Percentiles rank a stretch among this genome's conserved stretches.
These are phyloP conservation scores for Apis florea DNA, from an alignment of 1,140 invertebrate species.

Conservation along the genomic window DNA sequence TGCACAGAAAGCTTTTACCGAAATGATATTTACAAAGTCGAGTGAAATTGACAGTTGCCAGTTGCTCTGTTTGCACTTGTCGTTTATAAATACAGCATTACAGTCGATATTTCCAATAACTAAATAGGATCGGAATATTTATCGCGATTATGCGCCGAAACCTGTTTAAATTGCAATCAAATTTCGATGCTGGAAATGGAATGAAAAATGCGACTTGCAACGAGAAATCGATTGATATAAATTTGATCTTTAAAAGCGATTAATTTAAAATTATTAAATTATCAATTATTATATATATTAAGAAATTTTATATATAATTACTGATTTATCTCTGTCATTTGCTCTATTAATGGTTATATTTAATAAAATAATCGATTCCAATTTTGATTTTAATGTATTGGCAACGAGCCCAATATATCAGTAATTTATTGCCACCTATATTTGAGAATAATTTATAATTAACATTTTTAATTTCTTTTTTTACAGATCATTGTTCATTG, in stretches of 20 bases:
- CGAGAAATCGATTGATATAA: background rate
- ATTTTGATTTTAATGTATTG: too few species aligned
- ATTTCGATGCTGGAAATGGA: background rate
- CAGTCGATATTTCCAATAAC: background rate
- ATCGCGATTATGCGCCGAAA: background rate
- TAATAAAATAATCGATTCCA: too few species aligned
- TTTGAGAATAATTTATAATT: too few species aligned
- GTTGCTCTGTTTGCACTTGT: background rate
- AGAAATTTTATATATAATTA: too few species aligned
- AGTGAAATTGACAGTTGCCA: background rate
- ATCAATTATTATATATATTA: too few species aligned
- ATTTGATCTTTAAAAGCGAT: background rate
- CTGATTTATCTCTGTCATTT: too few species aligned
- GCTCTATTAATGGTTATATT: too few species aligned
- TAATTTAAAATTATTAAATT: too few species aligned
- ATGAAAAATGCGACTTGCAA: background rate
- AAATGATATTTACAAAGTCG: constrained; percentile 38
- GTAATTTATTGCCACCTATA: too few species aligned
- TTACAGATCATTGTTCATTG: too few species aligned
- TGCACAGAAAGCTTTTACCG: constrained; percentile 3
- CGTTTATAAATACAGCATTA: constrained; percentile 8
- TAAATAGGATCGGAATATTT: background rate
- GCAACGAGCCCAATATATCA: too few species aligned
- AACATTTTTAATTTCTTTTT: too few species aligned
- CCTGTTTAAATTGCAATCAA: background rate